Evolutionary conservation across 2,888 invertebrate genomes (phyloP).

Genomic region (Megaustenia siamemsis): DNA sequence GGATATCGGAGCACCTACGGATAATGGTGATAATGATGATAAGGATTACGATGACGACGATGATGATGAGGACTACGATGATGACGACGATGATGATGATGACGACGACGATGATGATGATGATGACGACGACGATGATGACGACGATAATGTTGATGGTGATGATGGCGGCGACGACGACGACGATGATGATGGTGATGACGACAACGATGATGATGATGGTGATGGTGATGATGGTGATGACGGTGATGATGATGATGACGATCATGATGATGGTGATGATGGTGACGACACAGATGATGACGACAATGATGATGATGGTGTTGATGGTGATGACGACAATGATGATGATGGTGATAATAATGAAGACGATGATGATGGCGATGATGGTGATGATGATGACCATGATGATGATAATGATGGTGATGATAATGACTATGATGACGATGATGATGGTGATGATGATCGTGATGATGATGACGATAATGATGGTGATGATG

Average conservation of each 20-base stretch:
- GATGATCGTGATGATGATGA: neutral
- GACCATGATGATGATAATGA: neutral
- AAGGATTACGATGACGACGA: too few species aligned
- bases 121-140: neutral
- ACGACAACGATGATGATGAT: neutral
- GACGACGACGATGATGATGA: neutral
- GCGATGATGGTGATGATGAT: too few species aligned
- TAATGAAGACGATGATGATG: too few species aligned
- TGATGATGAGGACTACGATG: too few species aligned
- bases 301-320: neutral
- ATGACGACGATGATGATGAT: too few species aligned
- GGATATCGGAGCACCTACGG: too few species aligned
- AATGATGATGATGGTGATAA: too few species aligned
- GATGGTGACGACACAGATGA: neutral
- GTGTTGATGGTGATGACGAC: too few species aligned
- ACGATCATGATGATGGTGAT: neutral
- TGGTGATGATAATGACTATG: neutral
- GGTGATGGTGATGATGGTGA: neutral
- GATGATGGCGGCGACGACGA: too few species aligned
- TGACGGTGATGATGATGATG: neutral
- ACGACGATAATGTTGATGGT: too few species aligned
- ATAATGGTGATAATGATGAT: too few species aligned
- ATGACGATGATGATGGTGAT: neutral
- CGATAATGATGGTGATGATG: neutral
- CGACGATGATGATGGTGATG: neutral